Conservation (phyloP, 2,888 invertebrate genomes). For the Eulithis testata region DNA sequence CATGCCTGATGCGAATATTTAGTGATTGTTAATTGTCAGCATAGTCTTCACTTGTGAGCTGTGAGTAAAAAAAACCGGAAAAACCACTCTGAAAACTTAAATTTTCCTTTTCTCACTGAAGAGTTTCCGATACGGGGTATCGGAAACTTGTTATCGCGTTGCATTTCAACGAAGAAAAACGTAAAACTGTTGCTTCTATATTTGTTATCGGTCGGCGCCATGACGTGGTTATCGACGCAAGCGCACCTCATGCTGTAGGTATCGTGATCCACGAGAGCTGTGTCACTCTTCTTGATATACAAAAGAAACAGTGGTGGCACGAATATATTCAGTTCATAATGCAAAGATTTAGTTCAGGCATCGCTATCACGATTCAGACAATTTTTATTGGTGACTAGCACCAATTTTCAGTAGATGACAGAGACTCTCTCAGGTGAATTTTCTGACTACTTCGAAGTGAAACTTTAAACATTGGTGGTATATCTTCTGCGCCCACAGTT, state of each 20-base stretch:
- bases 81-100: not conserved
- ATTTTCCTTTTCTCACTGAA: constrained; percentile 7
- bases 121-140: constrained; percentile 4
- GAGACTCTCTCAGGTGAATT: not conserved
- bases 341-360: too few species aligned
- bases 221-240: constrained; percentile 28
- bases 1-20: too few species aligned
- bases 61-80: not conserved
- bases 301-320: not conserved
- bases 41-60: too few species aligned
- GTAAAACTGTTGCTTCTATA: constrained; percentile 17
- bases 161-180: constrained; percentile 21
- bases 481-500: constrained; percentile 1
- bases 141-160: constrained; percentile 23
- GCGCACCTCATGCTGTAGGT: constrained; percentile 24
- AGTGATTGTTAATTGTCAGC: too few species aligned
- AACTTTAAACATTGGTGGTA: not conserved
- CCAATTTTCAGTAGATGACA: too few species aligned
- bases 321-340: not conserved
- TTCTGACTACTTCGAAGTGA: not conserved
- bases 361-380: too few species aligned
- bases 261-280: constrained; percentile 17
- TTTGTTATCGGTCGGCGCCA: constrained; percentile 29
- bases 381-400: too few species aligned
- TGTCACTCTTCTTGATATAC: not conserved